These are phyloP conservation scores for Moxostoma hubbsi DNA, from an alignment of 2,797 vertebrate genomes.

Conservation along the genomic window DNA sequence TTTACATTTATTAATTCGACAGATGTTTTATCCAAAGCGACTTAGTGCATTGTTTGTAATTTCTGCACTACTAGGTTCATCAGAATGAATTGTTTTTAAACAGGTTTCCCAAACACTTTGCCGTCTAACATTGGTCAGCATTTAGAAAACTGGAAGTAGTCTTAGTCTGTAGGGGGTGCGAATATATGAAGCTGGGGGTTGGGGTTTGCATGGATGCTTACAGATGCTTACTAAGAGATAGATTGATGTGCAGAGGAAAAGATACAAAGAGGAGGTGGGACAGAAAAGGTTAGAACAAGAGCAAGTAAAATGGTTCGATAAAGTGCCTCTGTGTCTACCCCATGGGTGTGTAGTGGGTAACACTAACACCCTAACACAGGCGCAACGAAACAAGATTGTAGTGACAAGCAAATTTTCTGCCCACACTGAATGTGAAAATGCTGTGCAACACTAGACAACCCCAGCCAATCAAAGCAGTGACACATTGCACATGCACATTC, in stretches of 20 bases:
- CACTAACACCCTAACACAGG: background rate
- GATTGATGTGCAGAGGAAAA: conserved; percentile 3
- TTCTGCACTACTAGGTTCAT: too few species aligned
- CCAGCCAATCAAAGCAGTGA: too few species aligned
- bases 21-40: too few species aligned
- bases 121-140: background rate
- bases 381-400: too few species aligned
- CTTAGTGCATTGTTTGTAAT: too few species aligned
- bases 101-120: too few species aligned
- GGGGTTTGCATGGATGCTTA: conserved; percentile 9
- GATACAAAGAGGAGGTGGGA: background rate
- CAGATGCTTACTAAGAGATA: background rate
- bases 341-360: background rate
- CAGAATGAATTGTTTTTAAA: too few species aligned
- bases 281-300: background rate
- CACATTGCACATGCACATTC: too few species aligned
- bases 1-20: too few species aligned
- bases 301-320: background rate
- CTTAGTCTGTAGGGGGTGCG: background rate
- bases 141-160: background rate
- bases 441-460: too few species aligned
- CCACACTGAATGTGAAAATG: too few species aligned
- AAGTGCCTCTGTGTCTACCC: background rate
- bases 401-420: too few species aligned
- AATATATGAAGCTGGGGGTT: conserved; percentile 1